Percentiles rank a stretch among this genome's conserved stretches.
Conservation (phyloP, 2,888 invertebrate genomes). For the Nephrocerus scutellatus region DNA sequence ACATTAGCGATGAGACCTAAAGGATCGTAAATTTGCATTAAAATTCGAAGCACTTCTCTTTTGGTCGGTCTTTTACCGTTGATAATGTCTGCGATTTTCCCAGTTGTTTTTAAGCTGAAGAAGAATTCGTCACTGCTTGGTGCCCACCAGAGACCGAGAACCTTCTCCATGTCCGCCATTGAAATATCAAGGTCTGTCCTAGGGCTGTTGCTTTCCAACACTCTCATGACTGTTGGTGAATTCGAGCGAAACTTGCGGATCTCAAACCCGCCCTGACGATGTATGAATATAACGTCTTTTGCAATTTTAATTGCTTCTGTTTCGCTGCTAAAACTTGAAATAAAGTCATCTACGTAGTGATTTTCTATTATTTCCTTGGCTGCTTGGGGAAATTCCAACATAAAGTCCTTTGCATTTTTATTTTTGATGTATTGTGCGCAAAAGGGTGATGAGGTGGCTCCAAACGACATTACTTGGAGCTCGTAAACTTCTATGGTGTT, state of each 20-base stretch:
- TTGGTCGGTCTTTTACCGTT: not conserved
- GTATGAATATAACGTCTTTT: constrained; percentile 6
- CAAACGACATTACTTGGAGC: constrained; percentile 4
- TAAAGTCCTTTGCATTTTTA: not conserved
- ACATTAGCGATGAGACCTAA: constrained; percentile 12
- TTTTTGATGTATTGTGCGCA: constrained; percentile 7
- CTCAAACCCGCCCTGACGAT: constrained; percentile 10
- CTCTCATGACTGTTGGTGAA: constrained; percentile 6
- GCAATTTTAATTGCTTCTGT: constrained; percentile 5
- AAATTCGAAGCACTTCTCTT: too few species aligned
- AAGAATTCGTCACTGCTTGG: constrained; percentile 18
- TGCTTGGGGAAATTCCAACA: not conserved
- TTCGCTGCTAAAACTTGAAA: constrained; percentile 9
- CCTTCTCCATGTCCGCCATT: constrained; percentile 13
- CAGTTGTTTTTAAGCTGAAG: constrained; percentile 16
- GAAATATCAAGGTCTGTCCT: constrained; percentile 13
- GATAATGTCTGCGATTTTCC: too few species aligned
- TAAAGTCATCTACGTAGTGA: constrained; percentile 17
- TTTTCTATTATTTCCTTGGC: not conserved
- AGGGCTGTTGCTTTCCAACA: constrained; percentile 6
- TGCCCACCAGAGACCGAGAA: constrained; percentile 25
- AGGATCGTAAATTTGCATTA: too few species aligned
- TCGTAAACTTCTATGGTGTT: constrained; percentile 8
- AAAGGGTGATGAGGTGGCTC: constrained; percentile 3
- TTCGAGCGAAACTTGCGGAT: constrained; percentile 11